phyloP scores from a whole-genome alignment of 1,140 invertebrate species.

The Bursaphelenchus mucronatus region DNA sequence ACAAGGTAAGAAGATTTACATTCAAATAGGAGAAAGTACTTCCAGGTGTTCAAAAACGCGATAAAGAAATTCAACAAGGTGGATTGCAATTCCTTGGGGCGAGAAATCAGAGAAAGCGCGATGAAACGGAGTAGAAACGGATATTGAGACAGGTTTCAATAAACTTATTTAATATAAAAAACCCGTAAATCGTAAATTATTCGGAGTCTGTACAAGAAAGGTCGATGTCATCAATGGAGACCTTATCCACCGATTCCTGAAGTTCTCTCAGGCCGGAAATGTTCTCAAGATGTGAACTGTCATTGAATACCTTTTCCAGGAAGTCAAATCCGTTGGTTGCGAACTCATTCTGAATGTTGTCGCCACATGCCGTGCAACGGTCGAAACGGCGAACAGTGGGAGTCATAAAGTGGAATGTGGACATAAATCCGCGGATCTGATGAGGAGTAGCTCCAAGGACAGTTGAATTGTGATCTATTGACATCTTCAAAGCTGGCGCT shows the following conservation, averaged over 20 bases:
- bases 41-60: conserved; percentile 58
- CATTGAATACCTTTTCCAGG: conserved; percentile 37
- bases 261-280: conserved; percentile 41
- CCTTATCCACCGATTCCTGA: conserved; percentile 8
- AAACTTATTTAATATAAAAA: neutral
- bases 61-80: conserved; percentile 53
- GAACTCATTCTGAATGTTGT: conserved; percentile 3
- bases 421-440: conserved; percentile 62
- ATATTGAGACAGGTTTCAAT: conserved; percentile 1
- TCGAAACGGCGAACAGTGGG: conserved; percentile 11
- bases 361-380: conserved; percentile 32
- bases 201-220: neutral
- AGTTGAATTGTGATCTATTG: conserved; percentile 41
- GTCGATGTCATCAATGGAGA: conserved; percentile 30
- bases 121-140: conserved; percentile 32
- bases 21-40: neutral
- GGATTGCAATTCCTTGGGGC: conserved; percentile 54
- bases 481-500: conserved; percentile 66
- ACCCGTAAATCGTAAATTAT: conserved; percentile 1
- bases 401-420: conserved; percentile 45
- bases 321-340: conserved; percentile 19
- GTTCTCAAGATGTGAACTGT: conserved; percentile 36
- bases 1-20: conserved; percentile 35
- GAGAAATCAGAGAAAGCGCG: conserved; percentile 59
- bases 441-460: conserved; percentile 77